Conservation (phyloP, 2,113 vertebrate genomes). For the Albula goreensis region DNA sequence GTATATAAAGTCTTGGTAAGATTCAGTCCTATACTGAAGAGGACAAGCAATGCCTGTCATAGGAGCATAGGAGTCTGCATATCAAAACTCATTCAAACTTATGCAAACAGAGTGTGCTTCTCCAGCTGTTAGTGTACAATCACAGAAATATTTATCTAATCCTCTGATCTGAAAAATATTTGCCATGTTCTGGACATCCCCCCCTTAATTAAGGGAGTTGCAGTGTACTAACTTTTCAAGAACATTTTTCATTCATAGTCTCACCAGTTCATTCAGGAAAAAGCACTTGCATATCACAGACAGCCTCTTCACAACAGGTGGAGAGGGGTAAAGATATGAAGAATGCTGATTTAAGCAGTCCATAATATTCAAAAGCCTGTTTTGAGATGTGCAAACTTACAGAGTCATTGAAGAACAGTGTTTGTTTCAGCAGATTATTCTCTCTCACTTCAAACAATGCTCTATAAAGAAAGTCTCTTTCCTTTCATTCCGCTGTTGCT, state of each 20-base stretch:
- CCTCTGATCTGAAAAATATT: no score
- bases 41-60: no score
- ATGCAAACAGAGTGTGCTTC: no score
- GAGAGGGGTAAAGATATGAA: neutral
- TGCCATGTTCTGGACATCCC: no score
- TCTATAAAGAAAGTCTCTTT: neutral
- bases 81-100: no score
- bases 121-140: no score
- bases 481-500: no score
- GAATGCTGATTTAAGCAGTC: neutral
- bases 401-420: neutral
- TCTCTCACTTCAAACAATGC: neutral
- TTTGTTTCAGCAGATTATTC: neutral
- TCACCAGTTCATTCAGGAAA: neutral
- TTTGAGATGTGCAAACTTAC: neutral
- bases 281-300: neutral
- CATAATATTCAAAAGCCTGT: neutral
- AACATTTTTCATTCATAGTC: neutral
- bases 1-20: no score
- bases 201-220: conserved; percentile 40
- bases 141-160: neutral
- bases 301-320: neutral
- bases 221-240: conserved; percentile 67
- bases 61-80: no score
- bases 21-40: no score